Evolutionary conservation across 2,888 invertebrate species (phyloP).

Genomic region (Marronus borbonicus): DNA sequence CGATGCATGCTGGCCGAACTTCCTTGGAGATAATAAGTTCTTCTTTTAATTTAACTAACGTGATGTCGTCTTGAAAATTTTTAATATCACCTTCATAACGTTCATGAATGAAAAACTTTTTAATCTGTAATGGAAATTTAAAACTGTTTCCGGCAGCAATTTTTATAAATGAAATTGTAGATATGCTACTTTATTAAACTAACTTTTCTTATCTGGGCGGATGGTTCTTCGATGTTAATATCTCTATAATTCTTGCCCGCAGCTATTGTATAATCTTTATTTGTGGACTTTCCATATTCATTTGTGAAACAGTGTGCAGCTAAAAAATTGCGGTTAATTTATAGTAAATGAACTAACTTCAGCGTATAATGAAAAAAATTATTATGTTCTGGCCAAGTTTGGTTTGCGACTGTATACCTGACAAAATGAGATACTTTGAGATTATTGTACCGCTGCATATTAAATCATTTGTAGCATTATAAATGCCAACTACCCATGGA

Average conservation of each 20-base stretch:
- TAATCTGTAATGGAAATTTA: neutral
- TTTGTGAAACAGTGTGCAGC: slow-evolving; percentile 29
- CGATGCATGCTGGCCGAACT: slow-evolving; percentile 17
- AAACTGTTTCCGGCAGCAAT: too few species aligned
- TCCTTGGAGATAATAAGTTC: slow-evolving; percentile 10
- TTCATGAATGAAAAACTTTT: slow-evolving; percentile 14
- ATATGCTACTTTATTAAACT: neutral
- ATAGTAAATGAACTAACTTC: too few species aligned
- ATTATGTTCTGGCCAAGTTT: too few species aligned
- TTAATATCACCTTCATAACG: slow-evolving; percentile 5
- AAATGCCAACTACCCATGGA: slow-evolving; percentile 17
- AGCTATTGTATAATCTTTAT: slow-evolving; percentile 10
- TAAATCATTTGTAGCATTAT: slow-evolving; percentile 12
- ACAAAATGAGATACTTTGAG: slow-evolving; percentile 3
- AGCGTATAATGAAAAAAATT: too few species aligned
- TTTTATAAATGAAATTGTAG: neutral
- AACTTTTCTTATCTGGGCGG: slow-evolving; percentile 7
- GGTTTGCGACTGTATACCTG: neutral
- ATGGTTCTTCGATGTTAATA: neutral
- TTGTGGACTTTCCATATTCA: neutral
- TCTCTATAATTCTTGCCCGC: slow-evolving; percentile 31
- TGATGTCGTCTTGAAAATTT: slow-evolving; percentile 15
- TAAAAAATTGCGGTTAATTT: neutral
- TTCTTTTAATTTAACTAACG: neutral
- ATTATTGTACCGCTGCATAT: slow-evolving; percentile 28